Evolutionary conservation across 2,888 invertebrate genomes (phyloP), one percentile per base, ranked within the genome.

Genomic region (Arenicola marina): DNA sequence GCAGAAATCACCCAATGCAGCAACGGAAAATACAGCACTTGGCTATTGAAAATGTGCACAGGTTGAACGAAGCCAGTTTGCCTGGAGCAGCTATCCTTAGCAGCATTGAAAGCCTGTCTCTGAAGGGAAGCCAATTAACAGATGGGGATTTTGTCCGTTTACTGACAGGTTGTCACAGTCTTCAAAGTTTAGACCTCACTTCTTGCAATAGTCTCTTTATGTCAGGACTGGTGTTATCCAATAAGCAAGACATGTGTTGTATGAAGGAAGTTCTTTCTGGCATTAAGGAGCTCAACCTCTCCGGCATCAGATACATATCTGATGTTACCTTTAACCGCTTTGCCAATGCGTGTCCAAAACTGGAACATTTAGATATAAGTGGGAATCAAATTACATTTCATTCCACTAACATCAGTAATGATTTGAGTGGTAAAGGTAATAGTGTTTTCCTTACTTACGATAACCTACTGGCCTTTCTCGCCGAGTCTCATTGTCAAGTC

Each of bases 311-410:
- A 68, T 90, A 90, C 78, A 83, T 91, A 43, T 89, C 90, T 1
- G 91, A 91, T 86, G 88, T 89, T n/a, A 85, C 90, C 15, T 87
- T 91, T 57, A 86, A 88, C 73, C 87, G 90, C 73, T 86, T 91
- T 74, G 85, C 88, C 1, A 84, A 86, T 4, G 85, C 88, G 15
- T 87, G 89, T 67, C 87, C 87, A 48, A 84, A 86, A 61, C 77
- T 91, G 24, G 86, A 88, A 65, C 85, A 87, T 21, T 79, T 91
- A 0, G 87, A 89, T 75, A 83, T 91, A 65, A 88, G 89, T 32
- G 88, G 87, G 7, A 89, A 89, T 71, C 89, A 89, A 62, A 87
- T 91, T 56, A 89, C 90, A 33, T 91, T 90, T 78, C 90, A 90
- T 77, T 84, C 86, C 64, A 89, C 89, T 4, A 85, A 89, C 43